Percentiles rank a stretch among this genome's conserved stretches.
Evolutionary conservation across 2,797 vertebrate species (phyloP).

Genomic region (Lagorchestes hirsutus): DNA sequence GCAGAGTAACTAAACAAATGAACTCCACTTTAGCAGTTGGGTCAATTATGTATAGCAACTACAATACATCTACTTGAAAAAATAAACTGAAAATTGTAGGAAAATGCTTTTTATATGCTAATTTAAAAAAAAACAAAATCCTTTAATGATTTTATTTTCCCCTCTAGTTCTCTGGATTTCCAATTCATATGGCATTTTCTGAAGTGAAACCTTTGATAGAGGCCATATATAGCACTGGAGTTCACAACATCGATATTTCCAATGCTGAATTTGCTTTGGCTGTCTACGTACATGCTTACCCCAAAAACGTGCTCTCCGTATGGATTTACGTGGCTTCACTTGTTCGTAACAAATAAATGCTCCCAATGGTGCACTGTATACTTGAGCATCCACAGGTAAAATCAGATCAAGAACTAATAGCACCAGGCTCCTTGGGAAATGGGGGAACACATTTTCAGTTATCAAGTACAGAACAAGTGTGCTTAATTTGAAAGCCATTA

Average conservation of each 20-base stretch:
- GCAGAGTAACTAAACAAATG: slow-evolving; percentile 3
- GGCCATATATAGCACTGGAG: slow-evolving; percentile 94
- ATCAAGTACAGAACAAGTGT: background rate
- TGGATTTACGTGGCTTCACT: slow-evolving; percentile 98
- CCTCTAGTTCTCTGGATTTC: slow-evolving; percentile 95
- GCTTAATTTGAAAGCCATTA: background rate
- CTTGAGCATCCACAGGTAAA: background rate
- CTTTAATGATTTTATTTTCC: slow-evolving; percentile 17
- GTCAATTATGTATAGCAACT: slow-evolving; percentile 17
- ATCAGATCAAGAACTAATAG: background rate
- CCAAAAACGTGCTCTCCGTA: slow-evolving; percentile 93
- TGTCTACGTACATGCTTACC: slow-evolving; percentile 95
- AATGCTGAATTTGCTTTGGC: slow-evolving; percentile 96
- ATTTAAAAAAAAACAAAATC: background rate
- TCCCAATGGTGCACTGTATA: slow-evolving; percentile 38
- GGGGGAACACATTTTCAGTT: background rate
- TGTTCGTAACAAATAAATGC: slow-evolving; percentile 84
- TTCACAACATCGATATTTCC: slow-evolving; percentile 91
- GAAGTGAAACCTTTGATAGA: slow-evolving; percentile 93
- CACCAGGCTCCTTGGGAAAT: background rate
- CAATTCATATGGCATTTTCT: slow-evolving; percentile 94
- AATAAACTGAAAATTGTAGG: background rate
- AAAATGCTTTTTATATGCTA: background rate
- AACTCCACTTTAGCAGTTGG: background rate
- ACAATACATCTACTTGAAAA: background rate